Evolutionary conservation across 2,797 vertebrate genomes (phyloP).

Genomic region (Dromococcyx pavoninus): DNA sequence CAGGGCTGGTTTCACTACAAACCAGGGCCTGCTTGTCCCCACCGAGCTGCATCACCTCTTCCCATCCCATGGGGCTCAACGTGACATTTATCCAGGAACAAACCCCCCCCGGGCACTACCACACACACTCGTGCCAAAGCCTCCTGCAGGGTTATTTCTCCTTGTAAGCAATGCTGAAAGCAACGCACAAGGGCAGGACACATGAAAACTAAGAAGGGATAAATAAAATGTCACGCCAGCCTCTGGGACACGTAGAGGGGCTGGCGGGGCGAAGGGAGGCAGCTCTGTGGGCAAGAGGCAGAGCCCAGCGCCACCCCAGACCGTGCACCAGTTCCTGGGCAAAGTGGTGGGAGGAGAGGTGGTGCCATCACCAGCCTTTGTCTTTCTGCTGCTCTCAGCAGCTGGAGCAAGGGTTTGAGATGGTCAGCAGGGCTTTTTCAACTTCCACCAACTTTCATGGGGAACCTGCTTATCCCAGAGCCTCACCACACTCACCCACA

Average conservation of each 20-base stretch:
- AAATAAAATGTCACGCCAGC: conserved; percentile 7
- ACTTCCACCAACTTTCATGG: background rate
- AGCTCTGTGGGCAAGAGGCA: background rate
- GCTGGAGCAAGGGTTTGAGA: background rate
- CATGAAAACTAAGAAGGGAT: conserved; percentile 7
- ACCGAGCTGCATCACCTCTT: accelerated
- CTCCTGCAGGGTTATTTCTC: background rate
- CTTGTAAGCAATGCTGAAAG: background rate
- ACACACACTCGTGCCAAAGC: background rate
- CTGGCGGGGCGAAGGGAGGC: background rate
- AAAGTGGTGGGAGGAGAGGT: background rate
- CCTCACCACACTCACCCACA: background rate
- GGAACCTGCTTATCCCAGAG: background rate
- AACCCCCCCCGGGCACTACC: background rate
- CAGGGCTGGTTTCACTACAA: background rate
- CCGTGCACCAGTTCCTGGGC: background rate
- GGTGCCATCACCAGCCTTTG: background rate
- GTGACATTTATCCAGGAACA: background rate
- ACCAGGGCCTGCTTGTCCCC: background rate
- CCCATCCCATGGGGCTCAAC: background rate
- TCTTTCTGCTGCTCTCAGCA: background rate
- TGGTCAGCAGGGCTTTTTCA: background rate
- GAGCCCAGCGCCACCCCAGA: accelerated
- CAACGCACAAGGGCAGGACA: background rate
- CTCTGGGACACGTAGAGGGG: accelerated